phyloP scores from a whole-genome alignment of 2,888 invertebrate genomes.

The Phalangium opilio region DNA sequence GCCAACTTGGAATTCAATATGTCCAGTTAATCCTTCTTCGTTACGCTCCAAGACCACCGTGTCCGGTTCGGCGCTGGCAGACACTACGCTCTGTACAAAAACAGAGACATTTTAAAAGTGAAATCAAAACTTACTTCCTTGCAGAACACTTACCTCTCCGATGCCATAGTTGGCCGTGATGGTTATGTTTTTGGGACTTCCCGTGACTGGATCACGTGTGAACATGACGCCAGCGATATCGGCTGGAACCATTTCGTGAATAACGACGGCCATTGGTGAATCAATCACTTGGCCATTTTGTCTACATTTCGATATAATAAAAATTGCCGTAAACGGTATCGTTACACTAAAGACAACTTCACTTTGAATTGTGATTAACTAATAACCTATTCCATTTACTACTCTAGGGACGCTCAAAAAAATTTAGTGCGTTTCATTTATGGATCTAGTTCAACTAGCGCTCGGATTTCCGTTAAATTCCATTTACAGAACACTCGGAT shows the following conservation, averaged over 20 bases:
- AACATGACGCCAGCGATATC: constrained; percentile 58
- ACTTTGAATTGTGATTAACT: neutral
- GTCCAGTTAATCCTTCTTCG: constrained; percentile 24
- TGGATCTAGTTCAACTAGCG: too few species aligned
- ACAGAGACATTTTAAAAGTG: too few species aligned
- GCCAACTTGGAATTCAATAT: constrained; percentile 26
- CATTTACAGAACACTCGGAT: too few species aligned
- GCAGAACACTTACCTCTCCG: constrained; percentile 40
- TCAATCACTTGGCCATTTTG: constrained; percentile 53
- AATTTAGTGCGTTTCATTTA: too few species aligned
- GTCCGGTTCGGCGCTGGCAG: constrained; percentile 59
- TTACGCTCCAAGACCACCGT: constrained; percentile 44
- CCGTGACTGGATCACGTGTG: constrained; percentile 56
- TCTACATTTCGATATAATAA: constrained; percentile 26
- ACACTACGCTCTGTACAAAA: constrained; percentile 53
- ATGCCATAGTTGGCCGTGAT: constrained; percentile 67
- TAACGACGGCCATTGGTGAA: constrained; percentile 56
- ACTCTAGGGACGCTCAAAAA: too few species aligned
- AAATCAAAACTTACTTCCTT: too few species aligned
- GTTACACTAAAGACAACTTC: neutral
- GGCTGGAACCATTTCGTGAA: constrained; percentile 58
- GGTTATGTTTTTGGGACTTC: constrained; percentile 48
- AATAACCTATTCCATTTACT: too few species aligned
- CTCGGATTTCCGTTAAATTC: too few species aligned
- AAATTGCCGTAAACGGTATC: too few species aligned